Evolutionary conservation across 2,113 vertebrate genomes (phyloP), one percentile per base, ranked within the genome.

Genomic region (Melanocharis versteri): DNA sequence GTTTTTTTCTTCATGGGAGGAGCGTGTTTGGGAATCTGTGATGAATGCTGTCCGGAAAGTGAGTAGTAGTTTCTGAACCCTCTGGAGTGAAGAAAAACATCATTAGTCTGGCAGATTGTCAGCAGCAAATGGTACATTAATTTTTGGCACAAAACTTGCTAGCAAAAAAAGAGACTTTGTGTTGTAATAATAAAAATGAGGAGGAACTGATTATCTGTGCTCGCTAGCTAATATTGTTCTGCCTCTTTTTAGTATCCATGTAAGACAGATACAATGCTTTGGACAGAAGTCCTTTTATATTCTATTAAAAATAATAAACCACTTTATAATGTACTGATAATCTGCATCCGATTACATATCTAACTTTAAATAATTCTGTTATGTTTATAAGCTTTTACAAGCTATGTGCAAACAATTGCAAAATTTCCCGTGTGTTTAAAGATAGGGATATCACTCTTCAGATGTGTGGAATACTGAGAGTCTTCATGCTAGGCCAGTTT

Each of bases 41-140:
- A 47, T 83, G 81, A 85, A 40, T 77, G 65, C 45, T 95, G 89
- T 81, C 78, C 94, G 94, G 94, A 91, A 96, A 84, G 71, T 47
- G 57, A 96, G 94, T 75, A 56, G 72, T 87, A 51, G 90, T 93
- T 97, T 97, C 89, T 69, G 95, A 94, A 95, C 58, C 58, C 97
- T 85, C 95, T 93, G 91, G 83, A 78, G 39, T 48, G 60, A 96
- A 90, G 89, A 76, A 80, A 58, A 71, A 45, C 51, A 37, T 82
- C 44, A 15, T 87, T 87, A 77, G 20, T 68, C 91, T 95, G 94
- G 94, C 88, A 94, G 75, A 70, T 58, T 77, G 72, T 93, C 97
- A 97, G 85, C 78, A 91, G 92, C 78, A 97, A 96, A 91, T 73
- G 89, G 91, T 89, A 77, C 84, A 94, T 93, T 71, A 53, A 95